Evolutionary conservation across 2,888 invertebrate genomes (phyloP).

Genomic region (Meliscaeva auricollis): DNA sequence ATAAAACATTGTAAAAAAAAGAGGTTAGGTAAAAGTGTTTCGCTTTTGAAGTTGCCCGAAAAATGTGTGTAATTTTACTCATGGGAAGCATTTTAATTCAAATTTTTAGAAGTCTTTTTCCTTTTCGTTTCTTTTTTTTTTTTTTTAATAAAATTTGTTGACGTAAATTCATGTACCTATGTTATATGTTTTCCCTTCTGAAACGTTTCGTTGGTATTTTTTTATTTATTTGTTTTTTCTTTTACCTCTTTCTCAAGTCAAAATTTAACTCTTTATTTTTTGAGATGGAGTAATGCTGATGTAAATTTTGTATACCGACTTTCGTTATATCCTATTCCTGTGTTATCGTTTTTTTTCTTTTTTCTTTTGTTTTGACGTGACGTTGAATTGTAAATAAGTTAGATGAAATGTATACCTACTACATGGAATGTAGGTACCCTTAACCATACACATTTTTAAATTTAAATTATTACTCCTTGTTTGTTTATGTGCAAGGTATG

Average conservation of each 20-base stretch:
- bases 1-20: neutral
- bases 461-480: too few relatives aligned
- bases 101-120: slow-evolving; percentile 1
- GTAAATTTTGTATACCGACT: neutral
- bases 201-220: slow-evolving; percentile 10
- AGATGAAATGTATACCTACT: neutral
- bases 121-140: neutral
- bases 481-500: too few relatives aligned
- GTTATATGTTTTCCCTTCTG: slow-evolving; percentile 16
- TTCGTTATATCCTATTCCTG: slow-evolving; percentile 2
- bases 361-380: neutral
- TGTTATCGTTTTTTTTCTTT: neutral
- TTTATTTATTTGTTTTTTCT: neutral
- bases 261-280: neutral
- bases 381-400: slow-evolving; percentile 18
- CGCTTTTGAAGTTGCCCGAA: too few relatives aligned
- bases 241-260: neutral
- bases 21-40: neutral
- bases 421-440: too few relatives aligned
- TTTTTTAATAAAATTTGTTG: neutral
- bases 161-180: too few relatives aligned
- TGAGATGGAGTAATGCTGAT: neutral
- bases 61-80: slow-evolving; percentile 20
- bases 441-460: too few relatives aligned
- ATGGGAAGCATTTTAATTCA: slow-evolving; percentile 28